These are phyloP conservation scores for Butorides virescens DNA, from an alignment of 2,113 vertebrate species.

Conservation along the genomic window DNA sequence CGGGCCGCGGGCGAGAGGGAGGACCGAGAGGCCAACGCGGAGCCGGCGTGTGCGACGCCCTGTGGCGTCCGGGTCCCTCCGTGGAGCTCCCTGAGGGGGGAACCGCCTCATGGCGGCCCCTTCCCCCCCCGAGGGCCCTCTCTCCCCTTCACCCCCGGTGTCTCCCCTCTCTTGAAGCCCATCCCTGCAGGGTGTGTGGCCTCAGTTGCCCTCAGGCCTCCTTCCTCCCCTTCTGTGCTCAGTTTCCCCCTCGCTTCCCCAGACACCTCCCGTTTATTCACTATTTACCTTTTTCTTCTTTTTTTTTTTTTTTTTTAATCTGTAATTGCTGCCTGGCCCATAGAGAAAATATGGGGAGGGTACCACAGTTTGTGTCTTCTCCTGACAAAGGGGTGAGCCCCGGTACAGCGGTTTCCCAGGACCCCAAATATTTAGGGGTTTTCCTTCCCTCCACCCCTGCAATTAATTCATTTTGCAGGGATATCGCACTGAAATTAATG, in stretches of 20 bases:
- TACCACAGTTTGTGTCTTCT: not conserved
- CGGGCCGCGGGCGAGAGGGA: fast-evolving
- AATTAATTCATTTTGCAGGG: fast-evolving
- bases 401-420: fast-evolving
- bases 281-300: not conserved
- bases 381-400: not conserved
- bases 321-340: not conserved
- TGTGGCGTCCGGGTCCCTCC: not conserved
- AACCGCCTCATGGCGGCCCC: too few species aligned
- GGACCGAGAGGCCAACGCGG: fast-evolving
- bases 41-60: not conserved
- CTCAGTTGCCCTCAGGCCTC: not conserved
- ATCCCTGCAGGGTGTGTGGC: not conserved
- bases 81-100: too few species aligned
- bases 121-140: fast-evolving
- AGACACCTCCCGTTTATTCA: not conserved
- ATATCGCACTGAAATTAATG: not conserved
- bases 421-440: fast-evolving
- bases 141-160: fast-evolving
- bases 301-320: not conserved
- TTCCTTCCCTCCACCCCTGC: not conserved
- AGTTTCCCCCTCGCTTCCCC: not conserved
- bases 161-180: not conserved
- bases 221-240: too few species aligned
- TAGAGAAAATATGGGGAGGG: not conserved